Percentiles rank a stretch among this genome's conserved stretches.
Evolutionary conservation across 2,797 vertebrate genomes (phyloP).

Genomic region (Crenuchus spilurus): DNA sequence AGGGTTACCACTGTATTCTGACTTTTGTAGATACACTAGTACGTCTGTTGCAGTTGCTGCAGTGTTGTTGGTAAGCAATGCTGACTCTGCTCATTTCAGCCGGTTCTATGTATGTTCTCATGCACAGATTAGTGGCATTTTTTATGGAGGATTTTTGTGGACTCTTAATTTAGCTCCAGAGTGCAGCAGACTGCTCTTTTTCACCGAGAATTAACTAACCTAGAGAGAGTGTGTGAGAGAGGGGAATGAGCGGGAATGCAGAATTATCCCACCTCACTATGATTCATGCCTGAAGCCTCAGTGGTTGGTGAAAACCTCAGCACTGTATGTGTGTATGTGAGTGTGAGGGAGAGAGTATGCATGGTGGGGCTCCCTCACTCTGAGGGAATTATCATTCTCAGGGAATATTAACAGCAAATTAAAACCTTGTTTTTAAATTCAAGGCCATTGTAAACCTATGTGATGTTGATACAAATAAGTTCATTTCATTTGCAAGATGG

Average conservation of each 20-base stretch:
- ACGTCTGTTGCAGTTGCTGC: too few relatives aligned
- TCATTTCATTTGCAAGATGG: neutral
- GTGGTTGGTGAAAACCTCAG: constrained; percentile 62
- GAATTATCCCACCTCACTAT: constrained; percentile 63
- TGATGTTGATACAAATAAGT: neutral
- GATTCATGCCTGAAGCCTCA: constrained; percentile 69
- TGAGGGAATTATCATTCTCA: neutral
- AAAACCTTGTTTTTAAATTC: neutral
- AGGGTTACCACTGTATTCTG: too few relatives aligned
- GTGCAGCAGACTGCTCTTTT: neutral
- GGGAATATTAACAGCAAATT: neutral
- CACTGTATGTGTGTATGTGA: neutral
- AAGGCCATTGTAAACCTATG: neutral
- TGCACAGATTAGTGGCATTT: neutral
- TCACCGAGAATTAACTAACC: neutral
- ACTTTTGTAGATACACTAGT: too few relatives aligned
- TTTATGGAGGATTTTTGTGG: neutral
- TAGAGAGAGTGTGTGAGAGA: constrained; percentile 3
- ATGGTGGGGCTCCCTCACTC: neutral
- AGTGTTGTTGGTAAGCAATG: too few relatives aligned
- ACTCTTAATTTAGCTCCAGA: neutral
- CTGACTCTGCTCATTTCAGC: neutral
- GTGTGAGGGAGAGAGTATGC: neutral
- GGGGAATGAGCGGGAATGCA: constrained; percentile 11
- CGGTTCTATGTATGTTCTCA: neutral